These are phyloP conservation scores for Thereva unica DNA, from an alignment of 2,888 invertebrate genomes.

Conservation along the genomic window DNA sequence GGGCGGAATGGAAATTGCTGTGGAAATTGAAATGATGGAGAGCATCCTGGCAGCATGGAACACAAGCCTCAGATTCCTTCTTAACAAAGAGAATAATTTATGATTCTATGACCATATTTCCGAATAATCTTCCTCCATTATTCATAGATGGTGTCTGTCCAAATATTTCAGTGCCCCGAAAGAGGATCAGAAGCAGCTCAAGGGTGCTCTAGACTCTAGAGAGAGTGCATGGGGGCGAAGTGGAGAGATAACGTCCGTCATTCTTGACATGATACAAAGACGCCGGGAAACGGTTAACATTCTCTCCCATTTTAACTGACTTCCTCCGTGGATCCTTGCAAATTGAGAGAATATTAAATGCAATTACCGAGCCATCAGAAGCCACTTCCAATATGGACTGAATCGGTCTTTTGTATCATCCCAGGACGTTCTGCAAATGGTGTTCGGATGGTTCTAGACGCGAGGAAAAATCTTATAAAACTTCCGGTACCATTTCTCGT, in stretches of 20 bases:
- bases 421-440: not conserved
- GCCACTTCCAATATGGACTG: conserved; percentile 12
- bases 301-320: conserved; percentile 21
- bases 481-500: conserved; percentile 11
- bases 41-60: not conserved
- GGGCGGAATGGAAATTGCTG: conserved; percentile 25
- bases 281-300: conserved; percentile 20
- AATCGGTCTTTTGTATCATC: conserved; percentile 7
- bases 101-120: conserved; percentile 23
- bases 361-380: conserved; percentile 20
- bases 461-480: not conserved
- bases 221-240: not conserved
- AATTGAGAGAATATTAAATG: conserved; percentile 27
- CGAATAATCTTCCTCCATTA: conserved; percentile 26
- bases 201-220: too few relatives aligned
- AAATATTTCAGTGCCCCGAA: too few relatives aligned
- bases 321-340: not conserved
- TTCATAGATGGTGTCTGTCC: conserved; percentile 25
- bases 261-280: conserved; percentile 8
- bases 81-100: conserved; percentile 26
- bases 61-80: not conserved
- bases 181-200: too few relatives aligned
- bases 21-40: conserved; percentile 16
- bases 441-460: not conserved
- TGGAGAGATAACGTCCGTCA: not conserved